Conservation (phyloP, 2,888 invertebrate genomes). For the Micoletzkya japonica region DNA sequence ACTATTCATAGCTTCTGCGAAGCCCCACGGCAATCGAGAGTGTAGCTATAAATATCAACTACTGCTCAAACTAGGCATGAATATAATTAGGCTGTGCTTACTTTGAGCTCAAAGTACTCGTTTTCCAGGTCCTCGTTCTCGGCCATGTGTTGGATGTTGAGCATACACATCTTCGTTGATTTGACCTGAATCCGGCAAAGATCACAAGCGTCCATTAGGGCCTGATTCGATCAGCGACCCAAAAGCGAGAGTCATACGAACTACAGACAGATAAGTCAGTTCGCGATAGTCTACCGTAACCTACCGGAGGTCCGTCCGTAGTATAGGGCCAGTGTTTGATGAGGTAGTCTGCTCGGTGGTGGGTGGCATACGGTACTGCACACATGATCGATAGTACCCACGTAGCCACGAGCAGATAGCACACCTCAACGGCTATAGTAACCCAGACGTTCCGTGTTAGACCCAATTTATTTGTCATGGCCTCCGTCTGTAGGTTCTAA, state of each 20-base stretch:
- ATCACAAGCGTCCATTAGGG: not conserved
- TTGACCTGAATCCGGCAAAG: not conserved
- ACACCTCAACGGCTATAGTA: conserved; percentile 20
- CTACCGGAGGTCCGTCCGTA: conserved; percentile 37
- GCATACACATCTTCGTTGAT: conserved; percentile 50
- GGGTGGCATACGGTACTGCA: conserved; percentile 44
- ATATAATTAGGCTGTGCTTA: too few species aligned
- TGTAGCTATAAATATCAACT: too few species aligned
- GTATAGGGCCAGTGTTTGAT: conserved; percentile 47
- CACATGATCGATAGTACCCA: conserved; percentile 49
- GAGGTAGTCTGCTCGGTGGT: conserved; percentile 49
- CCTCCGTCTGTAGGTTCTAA: not conserved
- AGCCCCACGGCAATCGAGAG: too few species aligned
- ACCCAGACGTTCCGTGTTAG: conserved; percentile 19
- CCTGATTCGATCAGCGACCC: not conserved
- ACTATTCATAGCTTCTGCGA: too few species aligned
- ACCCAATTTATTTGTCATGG: too few species aligned
- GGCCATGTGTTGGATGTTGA: conserved; percentile 30
- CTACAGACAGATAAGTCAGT: not conserved
- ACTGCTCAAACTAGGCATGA: too few species aligned
- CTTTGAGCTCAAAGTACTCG: conserved; percentile 26
- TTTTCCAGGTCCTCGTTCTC: conserved; percentile 4
- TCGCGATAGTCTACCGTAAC: not conserved
- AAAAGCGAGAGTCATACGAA: not conserved
- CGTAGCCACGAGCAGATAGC: conserved; percentile 32